These are phyloP conservation scores for Chrysochloris asiatica DNA, from an alignment of 2,113 vertebrate species.

Conservation along the genomic window DNA sequence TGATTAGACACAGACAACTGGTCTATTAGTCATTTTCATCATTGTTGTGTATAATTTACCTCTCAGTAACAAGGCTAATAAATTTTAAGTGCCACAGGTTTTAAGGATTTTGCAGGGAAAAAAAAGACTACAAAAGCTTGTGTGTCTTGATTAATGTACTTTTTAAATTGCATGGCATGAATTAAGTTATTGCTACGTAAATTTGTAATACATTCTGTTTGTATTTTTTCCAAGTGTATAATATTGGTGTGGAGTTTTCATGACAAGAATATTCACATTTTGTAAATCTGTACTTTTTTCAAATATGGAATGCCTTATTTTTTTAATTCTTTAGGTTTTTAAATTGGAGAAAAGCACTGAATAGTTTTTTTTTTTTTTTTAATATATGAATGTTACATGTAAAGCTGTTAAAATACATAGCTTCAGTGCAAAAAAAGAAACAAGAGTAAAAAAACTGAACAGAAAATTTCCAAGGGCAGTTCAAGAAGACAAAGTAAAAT, in stretches of 20 bases:
- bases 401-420: constrained; percentile 90
- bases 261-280: constrained; percentile 89
- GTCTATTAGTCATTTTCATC: constrained; percentile 82
- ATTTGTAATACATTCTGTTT: constrained; percentile 98
- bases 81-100: constrained; percentile 91
- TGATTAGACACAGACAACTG: constrained; percentile 90
- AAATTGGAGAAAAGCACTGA: constrained; percentile 90
- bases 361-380: no score
- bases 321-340: constrained; percentile 91
- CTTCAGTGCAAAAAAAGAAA: constrained; percentile 88
- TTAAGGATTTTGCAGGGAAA: constrained; percentile 85
- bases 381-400: constrained; percentile 90
- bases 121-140: constrained; percentile 87
- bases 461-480: no score
- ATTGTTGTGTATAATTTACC: constrained; percentile 85
- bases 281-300: constrained; percentile 92
- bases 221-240: constrained; percentile 93
- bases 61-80: constrained; percentile 85
- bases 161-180: constrained; percentile 99
- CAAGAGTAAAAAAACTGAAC: no score
- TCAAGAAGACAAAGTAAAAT: no score
- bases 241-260: constrained; percentile 93
- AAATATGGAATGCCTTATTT: constrained; percentile 91
- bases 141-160: constrained; percentile 90
- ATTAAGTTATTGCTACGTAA: constrained; percentile 99